Conservation (phyloP, 2,888 invertebrate genomes). For the Rotaria macrura region DNA sequence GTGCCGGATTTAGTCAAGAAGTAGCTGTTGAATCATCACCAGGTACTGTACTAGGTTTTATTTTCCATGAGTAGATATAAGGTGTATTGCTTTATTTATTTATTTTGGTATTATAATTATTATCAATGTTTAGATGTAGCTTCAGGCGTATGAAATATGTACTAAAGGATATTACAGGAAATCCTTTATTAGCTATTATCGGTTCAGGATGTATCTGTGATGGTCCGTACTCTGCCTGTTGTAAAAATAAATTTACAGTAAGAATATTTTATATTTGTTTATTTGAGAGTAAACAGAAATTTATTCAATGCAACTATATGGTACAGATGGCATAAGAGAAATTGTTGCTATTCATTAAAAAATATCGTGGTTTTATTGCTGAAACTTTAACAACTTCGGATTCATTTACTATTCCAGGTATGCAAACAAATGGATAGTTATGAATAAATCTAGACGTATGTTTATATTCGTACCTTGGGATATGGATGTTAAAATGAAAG, state of each 20-base stretch:
- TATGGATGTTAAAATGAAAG: slow-evolving; percentile 28
- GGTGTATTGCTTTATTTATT: too few relatives aligned
- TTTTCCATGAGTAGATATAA: slow-evolving; percentile 42
- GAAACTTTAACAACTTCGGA: slow-evolving; percentile 27
- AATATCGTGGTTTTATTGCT: slow-evolving; percentile 26
- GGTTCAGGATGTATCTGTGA: slow-evolving; percentile 22
- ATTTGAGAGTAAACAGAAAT: not conserved
- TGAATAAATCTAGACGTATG: not conserved
- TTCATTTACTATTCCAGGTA: slow-evolving; percentile 25
- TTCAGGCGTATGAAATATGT: not conserved
- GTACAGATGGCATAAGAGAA: slow-evolving; percentile 15
- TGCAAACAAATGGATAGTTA: too few relatives aligned
- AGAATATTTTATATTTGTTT: not conserved
- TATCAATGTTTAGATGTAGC: not conserved
- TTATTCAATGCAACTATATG: slow-evolving; percentile 11
- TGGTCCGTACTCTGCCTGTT: slow-evolving; percentile 11
- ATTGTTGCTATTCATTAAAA: slow-evolving; percentile 24
- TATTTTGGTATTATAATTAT: too few relatives aligned
- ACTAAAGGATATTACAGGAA: not conserved
- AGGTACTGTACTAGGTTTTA: slow-evolving; percentile 42
- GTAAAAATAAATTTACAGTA: slow-evolving; percentile 22
- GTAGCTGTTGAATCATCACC: slow-evolving; percentile 43
- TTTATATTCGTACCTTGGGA: slow-evolving; percentile 23
- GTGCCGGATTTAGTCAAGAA: slow-evolving; percentile 40
- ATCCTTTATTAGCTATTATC: slow-evolving; percentile 4